A percentile compares a stretch with the other conserved stretches of the same genome.
phyloP scores from a whole-genome alignment of 2,797 vertebrate genomes.

The Eurystomus glaucurus region DNA sequence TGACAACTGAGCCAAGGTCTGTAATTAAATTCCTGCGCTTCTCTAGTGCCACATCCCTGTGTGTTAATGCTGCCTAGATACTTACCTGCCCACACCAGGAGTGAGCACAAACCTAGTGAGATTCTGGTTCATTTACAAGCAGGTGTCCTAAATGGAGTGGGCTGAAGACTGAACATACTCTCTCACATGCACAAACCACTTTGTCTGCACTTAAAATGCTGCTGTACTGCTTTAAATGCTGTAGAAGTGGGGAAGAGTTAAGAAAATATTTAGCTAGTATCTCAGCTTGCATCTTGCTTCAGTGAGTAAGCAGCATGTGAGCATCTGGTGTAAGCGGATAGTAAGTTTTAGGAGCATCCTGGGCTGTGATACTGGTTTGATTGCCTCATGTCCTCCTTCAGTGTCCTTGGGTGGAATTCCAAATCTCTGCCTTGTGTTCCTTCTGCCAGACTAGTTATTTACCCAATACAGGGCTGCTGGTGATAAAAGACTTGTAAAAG shows the following conservation, averaged over 20 bases:
- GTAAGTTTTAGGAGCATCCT: not conserved
- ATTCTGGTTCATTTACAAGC: not conserved
- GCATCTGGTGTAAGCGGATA: not conserved
- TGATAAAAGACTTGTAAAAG: conserved; percentile 31
- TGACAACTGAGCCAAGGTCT: conserved; percentile 6
- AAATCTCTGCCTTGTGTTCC: not conserved
- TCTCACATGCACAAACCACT: not conserved
- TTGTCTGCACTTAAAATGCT: not conserved
- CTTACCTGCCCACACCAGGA: not conserved
- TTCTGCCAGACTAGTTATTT: not conserved
- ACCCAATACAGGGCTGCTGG: not conserved
- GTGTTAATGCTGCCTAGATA: not conserved
- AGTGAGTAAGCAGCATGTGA: not conserved
- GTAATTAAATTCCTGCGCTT: conserved; percentile 38
- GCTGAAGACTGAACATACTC: not conserved
- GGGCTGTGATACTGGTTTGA: not conserved
- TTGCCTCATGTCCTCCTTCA: not conserved
- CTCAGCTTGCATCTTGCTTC: not conserved
- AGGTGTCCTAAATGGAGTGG: not conserved
- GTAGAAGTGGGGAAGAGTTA: not conserved
- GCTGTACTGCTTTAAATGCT: not conserved
- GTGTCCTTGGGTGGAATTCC: conserved; percentile 27
- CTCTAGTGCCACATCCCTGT: not conserved
- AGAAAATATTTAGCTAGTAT: not conserved
- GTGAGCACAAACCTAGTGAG: not conserved